A percentile compares a stretch with the other conserved stretches of the same genome.
phyloP scores from a whole-genome alignment of 2,888 invertebrate species.

The Deilephila elpenor region DNA sequence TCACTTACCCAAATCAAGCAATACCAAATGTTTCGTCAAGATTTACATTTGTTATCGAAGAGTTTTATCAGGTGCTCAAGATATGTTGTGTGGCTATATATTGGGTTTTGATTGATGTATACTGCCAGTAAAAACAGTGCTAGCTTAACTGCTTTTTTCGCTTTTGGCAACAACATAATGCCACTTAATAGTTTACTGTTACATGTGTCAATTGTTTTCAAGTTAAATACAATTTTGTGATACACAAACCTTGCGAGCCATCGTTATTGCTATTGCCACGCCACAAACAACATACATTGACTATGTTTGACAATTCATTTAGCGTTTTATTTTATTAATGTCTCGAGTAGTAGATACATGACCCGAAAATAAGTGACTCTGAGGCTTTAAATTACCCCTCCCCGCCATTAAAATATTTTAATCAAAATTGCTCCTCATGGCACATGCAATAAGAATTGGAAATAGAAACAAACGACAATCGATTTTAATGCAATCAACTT shows the following conservation, averaged over 20 bases:
- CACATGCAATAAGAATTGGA: too few species aligned
- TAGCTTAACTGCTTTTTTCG: not conserved
- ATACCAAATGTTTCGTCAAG: not conserved
- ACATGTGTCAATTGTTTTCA: not conserved
- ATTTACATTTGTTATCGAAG: not conserved
- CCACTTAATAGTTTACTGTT: not conserved
- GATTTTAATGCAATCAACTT: too few species aligned
- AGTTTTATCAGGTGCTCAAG: not conserved
- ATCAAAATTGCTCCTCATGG: too few species aligned
- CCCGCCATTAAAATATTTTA: not conserved
- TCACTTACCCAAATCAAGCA: not conserved
- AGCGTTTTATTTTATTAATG: not conserved
- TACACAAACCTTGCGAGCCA: not conserved
- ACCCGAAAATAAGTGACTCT: not conserved
- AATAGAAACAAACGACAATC: too few species aligned
- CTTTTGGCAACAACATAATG: not conserved
- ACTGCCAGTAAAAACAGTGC: too few species aligned
- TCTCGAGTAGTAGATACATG: not conserved
- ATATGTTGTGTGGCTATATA: not conserved
- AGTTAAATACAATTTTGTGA: not conserved
- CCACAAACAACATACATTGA: not conserved
- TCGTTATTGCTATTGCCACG: not conserved
- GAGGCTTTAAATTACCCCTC: not conserved
- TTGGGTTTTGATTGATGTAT: too few species aligned
- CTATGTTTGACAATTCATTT: slow-evolving; percentile 2